Conservation (phyloP, 2,113 vertebrate species). For the Protobothrops flavoviridis region DNA sequence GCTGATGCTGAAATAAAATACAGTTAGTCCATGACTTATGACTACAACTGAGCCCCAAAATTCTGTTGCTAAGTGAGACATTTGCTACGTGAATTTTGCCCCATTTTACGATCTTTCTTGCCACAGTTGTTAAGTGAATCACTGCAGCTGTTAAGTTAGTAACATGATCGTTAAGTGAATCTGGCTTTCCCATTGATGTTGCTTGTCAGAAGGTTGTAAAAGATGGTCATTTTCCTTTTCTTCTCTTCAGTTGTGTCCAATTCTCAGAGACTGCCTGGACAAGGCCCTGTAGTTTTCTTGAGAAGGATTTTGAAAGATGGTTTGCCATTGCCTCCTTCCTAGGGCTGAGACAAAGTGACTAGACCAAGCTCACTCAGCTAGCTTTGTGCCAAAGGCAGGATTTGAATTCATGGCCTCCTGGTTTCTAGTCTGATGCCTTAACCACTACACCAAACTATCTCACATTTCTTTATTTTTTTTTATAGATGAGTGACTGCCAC, state of each 20-base stretch:
- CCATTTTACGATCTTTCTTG: neutral
- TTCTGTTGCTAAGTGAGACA: neutral
- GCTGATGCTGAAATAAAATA: neutral
- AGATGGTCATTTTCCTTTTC: neutral
- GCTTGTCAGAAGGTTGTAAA: neutral
- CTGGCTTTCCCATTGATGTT: neutral
- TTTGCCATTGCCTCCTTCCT: neutral
- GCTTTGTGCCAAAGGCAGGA: neutral
- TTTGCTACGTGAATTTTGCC: neutral
- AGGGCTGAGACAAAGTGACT: neutral
- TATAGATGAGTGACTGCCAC: neutral
- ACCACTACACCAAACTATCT: neutral
- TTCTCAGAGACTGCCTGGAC: neutral
- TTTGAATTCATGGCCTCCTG: neutral
- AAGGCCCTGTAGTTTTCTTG: neutral
- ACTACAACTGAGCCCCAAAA: neutral
- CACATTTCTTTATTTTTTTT: neutral
- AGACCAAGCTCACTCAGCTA: neutral
- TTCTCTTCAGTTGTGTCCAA: neutral
- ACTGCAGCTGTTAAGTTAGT: neutral
- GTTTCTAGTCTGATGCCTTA: neutral
- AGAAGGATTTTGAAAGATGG: neutral
- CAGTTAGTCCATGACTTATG: neutral
- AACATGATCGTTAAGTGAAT: neutral
- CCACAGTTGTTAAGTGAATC: neutral